phyloP scores from a whole-genome alignment of 2,113 vertebrate genomes.

The Corynorhinus townsendii region DNA sequence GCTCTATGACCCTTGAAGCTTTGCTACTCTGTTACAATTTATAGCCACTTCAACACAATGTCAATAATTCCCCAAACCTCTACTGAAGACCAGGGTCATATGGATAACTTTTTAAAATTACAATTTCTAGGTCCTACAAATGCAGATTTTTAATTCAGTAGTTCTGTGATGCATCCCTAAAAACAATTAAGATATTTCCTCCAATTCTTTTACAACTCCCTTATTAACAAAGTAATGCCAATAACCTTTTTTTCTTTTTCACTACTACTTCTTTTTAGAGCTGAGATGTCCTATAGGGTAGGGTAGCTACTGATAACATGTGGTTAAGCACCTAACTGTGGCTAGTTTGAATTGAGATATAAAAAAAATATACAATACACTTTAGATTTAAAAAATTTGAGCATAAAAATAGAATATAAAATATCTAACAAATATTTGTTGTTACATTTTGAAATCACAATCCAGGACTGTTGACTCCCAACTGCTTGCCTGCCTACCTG shows the following conservation, averaged over 20 bases:
- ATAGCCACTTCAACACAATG: not conserved
- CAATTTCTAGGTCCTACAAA: not conserved
- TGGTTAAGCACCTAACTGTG: not conserved
- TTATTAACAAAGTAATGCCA: not conserved
- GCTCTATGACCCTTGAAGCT: not conserved
- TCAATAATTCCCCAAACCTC: not conserved
- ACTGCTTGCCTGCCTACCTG: too few species aligned
- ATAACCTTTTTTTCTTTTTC: not conserved
- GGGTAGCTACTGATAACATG: not conserved
- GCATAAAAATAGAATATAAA: not conserved
- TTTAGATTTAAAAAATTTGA: not conserved
- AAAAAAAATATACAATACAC: not conserved
- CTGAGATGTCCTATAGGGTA: not conserved
- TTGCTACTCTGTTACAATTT: not conserved
- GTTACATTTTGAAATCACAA: not conserved
- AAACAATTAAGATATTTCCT: not conserved
- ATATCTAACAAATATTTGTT: not conserved
- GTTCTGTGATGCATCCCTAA: not conserved
- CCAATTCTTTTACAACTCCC: not conserved
- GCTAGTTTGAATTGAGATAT: not conserved
- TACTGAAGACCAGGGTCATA: not conserved
- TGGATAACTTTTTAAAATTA: not conserved
- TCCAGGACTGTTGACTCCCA: too few species aligned
- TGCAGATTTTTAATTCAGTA: not conserved
- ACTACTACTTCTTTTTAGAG: not conserved